These are phyloP conservation scores for Hiodon tergisus DNA, from an alignment of 2,113 vertebrate genomes.

Conservation along the genomic window DNA sequence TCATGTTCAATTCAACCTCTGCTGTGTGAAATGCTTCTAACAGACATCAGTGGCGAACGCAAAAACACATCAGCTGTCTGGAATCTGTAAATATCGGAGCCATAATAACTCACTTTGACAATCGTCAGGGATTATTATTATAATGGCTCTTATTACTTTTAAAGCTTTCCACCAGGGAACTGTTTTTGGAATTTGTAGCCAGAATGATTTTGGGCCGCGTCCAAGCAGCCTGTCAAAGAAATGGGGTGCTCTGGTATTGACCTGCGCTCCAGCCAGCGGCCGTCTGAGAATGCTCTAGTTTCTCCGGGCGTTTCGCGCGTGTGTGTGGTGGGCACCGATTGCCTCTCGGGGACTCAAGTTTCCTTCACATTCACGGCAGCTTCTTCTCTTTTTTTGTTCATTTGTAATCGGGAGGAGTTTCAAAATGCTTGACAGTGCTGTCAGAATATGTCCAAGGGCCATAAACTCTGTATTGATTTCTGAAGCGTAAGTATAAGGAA, in stretches of 20 bases:
- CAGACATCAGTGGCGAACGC: slow-evolving; percentile 1
- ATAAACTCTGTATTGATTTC: slow-evolving; percentile 12
- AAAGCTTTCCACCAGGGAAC: neutral
- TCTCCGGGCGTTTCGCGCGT: neutral
- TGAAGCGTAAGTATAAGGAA: neutral
- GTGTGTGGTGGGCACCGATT: neutral
- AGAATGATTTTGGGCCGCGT: neutral
- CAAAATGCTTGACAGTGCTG: slow-evolving; percentile 1
- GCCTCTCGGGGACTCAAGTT: neutral
- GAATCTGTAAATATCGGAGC: slow-evolving; percentile 7
- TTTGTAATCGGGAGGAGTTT: slow-evolving; percentile 1
- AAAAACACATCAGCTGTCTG: neutral
- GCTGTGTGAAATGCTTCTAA: neutral
- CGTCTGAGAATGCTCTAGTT: neutral
- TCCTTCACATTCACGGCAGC: neutral
- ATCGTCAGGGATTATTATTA: neutral
- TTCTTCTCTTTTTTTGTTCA: neutral
- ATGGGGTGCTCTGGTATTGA: neutral
- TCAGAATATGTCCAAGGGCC: slow-evolving; percentile 8
- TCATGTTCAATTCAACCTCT: neutral
- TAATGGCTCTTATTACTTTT: neutral
- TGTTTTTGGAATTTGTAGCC: neutral
- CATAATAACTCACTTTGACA: neutral
- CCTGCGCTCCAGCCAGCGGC: neutral
- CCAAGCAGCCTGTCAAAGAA: neutral